phyloP scores from a whole-genome alignment of 2,888 invertebrate species.

The Empis livida region DNA sequence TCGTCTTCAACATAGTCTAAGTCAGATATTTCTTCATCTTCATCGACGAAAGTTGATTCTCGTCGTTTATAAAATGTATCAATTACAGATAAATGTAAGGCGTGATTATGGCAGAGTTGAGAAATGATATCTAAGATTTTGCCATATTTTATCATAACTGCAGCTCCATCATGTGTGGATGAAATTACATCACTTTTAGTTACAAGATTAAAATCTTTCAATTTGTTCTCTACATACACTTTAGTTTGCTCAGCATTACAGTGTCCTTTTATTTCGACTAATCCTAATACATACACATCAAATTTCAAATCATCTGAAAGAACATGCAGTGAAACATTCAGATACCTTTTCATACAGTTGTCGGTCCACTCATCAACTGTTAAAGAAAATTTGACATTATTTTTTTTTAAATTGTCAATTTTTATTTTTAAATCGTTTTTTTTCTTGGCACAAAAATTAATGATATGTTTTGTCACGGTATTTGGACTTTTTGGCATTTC shows the following conservation, averaged over 20 bases:
- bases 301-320: not conserved
- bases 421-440: no score
- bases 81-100: not conserved
- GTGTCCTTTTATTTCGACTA: not conserved
- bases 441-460: constrained; percentile 1
- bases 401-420: no score
- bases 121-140: not conserved
- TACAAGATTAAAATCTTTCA: not conserved
- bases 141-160: constrained; percentile 1
- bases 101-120: constrained; percentile 1
- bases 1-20: not conserved
- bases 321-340: constrained; percentile 1
- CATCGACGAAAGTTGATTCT: not conserved
- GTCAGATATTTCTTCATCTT: not conserved
- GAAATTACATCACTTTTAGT: not conserved
- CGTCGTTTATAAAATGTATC: not conserved
- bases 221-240: constrained; percentile 1
- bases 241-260: constrained; percentile 1
- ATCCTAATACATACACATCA: constrained; percentile 1
- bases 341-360: no score
- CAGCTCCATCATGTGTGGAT: not conserved
- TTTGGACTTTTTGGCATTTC: not conserved
- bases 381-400: no score
- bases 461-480: not conserved
- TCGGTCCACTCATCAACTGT: no score